Percentiles rank a stretch among this genome's conserved stretches.
phyloP scores from a whole-genome alignment of 2,888 invertebrate genomes.

The Allophyes oxyacanthae region DNA sequence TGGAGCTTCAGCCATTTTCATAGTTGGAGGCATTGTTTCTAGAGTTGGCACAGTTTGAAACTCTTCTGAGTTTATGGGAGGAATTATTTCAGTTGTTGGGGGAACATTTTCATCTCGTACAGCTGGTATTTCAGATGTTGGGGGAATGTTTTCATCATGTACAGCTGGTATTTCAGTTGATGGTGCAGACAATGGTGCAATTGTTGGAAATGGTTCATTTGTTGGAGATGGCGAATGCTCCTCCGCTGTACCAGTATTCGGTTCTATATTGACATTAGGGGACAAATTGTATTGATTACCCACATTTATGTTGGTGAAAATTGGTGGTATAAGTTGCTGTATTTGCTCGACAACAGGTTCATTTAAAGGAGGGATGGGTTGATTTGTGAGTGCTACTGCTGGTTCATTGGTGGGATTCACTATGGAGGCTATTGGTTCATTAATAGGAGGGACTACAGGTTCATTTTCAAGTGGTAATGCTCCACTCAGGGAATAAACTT shows the following conservation, averaged over 20 bases:
- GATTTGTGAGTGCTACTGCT: not conserved
- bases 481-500: not conserved
- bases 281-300: constrained; percentile 18
- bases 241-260: constrained; percentile 15
- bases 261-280: constrained; percentile 9
- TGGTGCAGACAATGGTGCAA: constrained; percentile 11
- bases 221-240: constrained; percentile 21
- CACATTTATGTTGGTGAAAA: constrained; percentile 25
- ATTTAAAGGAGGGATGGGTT: constrained; percentile 1
- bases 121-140: constrained; percentile 54
- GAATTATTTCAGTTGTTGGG: constrained; percentile 53
- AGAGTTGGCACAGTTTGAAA: constrained; percentile 27
- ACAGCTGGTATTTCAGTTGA: constrained; percentile 22
- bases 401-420: constrained; percentile 7
- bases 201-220: constrained; percentile 21
- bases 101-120: constrained; percentile 24
- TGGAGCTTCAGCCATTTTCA: constrained; percentile 32
- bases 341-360: constrained; percentile 20
- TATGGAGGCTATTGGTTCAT: constrained; percentile 9
- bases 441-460: constrained; percentile 14
- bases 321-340: constrained; percentile 39
- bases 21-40: constrained; percentile 35
- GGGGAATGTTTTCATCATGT: constrained; percentile 24
- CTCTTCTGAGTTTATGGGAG: constrained; percentile 45
- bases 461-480: constrained; percentile 1